Conservation (phyloP, 2,113 vertebrate genomes). For the Oophaga pumilio region DNA sequence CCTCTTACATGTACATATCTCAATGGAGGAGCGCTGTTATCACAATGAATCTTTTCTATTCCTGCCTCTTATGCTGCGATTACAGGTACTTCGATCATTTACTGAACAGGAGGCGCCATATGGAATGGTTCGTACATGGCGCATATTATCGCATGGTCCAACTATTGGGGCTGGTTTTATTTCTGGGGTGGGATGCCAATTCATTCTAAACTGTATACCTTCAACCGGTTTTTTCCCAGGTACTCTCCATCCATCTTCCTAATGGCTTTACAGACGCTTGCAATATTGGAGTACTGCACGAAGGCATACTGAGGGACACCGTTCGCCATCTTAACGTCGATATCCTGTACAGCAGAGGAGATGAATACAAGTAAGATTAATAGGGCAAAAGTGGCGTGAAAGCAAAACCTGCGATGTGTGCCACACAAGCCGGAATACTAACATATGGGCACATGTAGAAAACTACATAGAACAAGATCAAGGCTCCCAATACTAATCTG, state of each 20-base stretch:
- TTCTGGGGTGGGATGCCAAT: not conserved
- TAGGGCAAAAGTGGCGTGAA: constrained; percentile 49
- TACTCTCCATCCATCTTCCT: constrained; percentile 99
- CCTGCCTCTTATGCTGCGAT: too few species aligned
- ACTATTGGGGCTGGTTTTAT: too few species aligned
- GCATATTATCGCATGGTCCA: too few species aligned
- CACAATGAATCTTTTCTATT: too few species aligned
- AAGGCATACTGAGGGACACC: constrained; percentile 97
- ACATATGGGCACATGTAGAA: not conserved
- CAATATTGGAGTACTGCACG: constrained; percentile 96
- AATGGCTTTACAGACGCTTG: constrained; percentile 98
- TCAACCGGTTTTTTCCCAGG: constrained; percentile 95
- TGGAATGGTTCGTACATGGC: too few species aligned
- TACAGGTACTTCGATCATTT: too few species aligned
- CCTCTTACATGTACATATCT: too few species aligned
- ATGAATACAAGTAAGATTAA: constrained; percentile 46
- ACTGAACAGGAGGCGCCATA: too few species aligned
- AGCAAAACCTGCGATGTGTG: not conserved
- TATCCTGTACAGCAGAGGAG: constrained; percentile 78
- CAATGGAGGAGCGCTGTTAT: too few species aligned
- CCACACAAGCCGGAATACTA: constrained; percentile 1
- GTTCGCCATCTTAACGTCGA: constrained; percentile 98
- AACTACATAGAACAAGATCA: not conserved
- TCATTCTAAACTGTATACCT: constrained; percentile 75
- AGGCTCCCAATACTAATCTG: not conserved